Base-by-base conservation (phyloP, 2,888 invertebrate genomes). In the Chymomyza fuscimana region DNA sequence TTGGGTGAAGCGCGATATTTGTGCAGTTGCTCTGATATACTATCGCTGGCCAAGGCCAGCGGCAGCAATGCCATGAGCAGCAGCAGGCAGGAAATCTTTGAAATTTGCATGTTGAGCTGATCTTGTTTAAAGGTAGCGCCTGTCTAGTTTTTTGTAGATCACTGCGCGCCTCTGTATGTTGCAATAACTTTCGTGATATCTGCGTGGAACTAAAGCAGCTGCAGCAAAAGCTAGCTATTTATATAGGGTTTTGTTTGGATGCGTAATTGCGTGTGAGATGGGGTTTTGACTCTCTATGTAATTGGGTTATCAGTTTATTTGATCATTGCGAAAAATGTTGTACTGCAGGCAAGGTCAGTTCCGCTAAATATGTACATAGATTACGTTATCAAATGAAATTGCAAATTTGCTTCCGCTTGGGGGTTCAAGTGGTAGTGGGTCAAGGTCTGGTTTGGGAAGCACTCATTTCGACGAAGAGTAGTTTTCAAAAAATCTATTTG, bases 1-100 rank as follows among this genome's bases (percentile, higher is more conserved):
- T 80, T 88, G 0, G 89, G 89, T 0, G 90, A 81, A 16, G 73
- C 77, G 1, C 79, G 74, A 70, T 89, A 89, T 5, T 63, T 73
- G 5, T 69, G 63, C 32, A 75, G 22, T 3, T 16, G 15, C 16
- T 56, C 54, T 12, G 54, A 60, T 25, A 60, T 62, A 12, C 63
- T 9, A 16, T 62, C 32, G 64, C 9, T 16, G 40, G 40, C n/a
- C 25, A 32, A 65, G 0, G 72, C 32, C 29, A 76, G 19, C 62
- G 69, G 77, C 62, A 62, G 12, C 0, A 65, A 22, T 0, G 52
- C 52, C 59, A 67, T 1, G 15, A 32, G 67, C 64, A 40, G 36
- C 51, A 60, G 29, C 9, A 16, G 10, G 29, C 32, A 60, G 54
- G 15, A n/a, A 15, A 16, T 15, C 9, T 19, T 63, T 6, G 12